Evolutionary conservation across 2,113 vertebrate species (phyloP).

Genomic region (Balaenoptera acutorostrata): DNA sequence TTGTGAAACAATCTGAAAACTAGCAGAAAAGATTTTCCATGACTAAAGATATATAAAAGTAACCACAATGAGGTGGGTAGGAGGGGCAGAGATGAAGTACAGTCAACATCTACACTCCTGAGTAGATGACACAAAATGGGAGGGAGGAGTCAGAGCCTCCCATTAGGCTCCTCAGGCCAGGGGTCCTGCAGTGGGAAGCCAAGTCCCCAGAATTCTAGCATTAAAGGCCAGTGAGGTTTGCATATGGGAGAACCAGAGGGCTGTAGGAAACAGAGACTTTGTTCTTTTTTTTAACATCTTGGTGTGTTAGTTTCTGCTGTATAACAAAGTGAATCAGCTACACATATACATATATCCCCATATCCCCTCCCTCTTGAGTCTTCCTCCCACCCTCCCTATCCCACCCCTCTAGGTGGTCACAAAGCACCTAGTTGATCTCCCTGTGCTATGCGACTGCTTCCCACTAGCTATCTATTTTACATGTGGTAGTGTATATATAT

Average conservation of each 20-base stretch:
- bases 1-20: neutral
- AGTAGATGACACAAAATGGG: neutral
- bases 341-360: too few relatives aligned
- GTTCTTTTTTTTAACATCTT: too few relatives aligned
- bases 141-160: neutral
- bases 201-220: neutral
- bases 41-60: neutral
- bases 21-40: neutral
- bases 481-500: too few relatives aligned
- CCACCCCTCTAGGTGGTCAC: too few relatives aligned
- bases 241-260: neutral
- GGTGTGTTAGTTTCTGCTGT: too few relatives aligned
- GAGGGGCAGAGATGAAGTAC: neutral
- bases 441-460: too few relatives aligned
- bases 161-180: neutral
- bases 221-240: neutral
- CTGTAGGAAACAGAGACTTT: neutral
- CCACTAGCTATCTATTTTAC: too few relatives aligned
- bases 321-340: too few relatives aligned
- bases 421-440: too few relatives aligned
- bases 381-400: too few relatives aligned
- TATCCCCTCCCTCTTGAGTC: too few relatives aligned
- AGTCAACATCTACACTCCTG: neutral
- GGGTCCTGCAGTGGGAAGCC: neutral
- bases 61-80: neutral